Percentiles rank a stretch among this genome's conserved stretches.
These are phyloP conservation scores for Mesorhabditis belari DNA, from an alignment of 2,888 invertebrate genomes.

Conservation along the genomic window DNA sequence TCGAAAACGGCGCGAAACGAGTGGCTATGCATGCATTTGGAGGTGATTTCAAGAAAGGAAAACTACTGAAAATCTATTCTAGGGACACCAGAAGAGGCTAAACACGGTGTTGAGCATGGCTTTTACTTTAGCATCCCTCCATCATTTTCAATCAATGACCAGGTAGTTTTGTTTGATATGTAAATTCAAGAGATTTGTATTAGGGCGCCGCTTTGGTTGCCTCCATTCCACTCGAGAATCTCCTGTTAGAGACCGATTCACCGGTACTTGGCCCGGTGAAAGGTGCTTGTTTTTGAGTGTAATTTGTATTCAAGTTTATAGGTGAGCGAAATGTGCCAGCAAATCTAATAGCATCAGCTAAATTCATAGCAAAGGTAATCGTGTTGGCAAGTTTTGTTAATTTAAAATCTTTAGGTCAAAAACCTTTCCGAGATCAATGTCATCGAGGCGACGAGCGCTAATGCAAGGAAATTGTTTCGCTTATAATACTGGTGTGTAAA, in stretches of 20 bases:
- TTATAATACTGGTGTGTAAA: neutral
- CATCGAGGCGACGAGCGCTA: neutral
- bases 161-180: slow-evolving; percentile 5
- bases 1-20: slow-evolving; percentile 49
- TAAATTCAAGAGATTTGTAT: neutral
- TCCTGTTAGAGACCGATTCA: slow-evolving; percentile 57
- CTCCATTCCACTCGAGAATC: slow-evolving; percentile 53
- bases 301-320: neutral
- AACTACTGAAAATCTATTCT: neutral
- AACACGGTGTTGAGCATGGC: slow-evolving; percentile 53
- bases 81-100: slow-evolving; percentile 52
- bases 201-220: slow-evolving; percentile 54
- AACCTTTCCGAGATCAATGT: neutral
- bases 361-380: slow-evolving; percentile 53
- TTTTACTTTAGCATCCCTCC: slow-evolving; percentile 57
- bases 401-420: too few species aligned
- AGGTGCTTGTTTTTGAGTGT: slow-evolving; percentile 1
- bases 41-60: slow-evolving; percentile 22
- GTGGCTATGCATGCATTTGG: slow-evolving; percentile 57
- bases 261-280: slow-evolving; percentile 55
- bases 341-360: slow-evolving; percentile 53
- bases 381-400: too few species aligned
- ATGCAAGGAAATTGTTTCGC: neutral
- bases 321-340: slow-evolving; percentile 53
- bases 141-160: slow-evolving; percentile 21